Percentiles rank a stretch among this genome's conserved stretches.
Conservation (phyloP, 2,888 invertebrate species). For the Caenorhabditis panamensis region DNA sequence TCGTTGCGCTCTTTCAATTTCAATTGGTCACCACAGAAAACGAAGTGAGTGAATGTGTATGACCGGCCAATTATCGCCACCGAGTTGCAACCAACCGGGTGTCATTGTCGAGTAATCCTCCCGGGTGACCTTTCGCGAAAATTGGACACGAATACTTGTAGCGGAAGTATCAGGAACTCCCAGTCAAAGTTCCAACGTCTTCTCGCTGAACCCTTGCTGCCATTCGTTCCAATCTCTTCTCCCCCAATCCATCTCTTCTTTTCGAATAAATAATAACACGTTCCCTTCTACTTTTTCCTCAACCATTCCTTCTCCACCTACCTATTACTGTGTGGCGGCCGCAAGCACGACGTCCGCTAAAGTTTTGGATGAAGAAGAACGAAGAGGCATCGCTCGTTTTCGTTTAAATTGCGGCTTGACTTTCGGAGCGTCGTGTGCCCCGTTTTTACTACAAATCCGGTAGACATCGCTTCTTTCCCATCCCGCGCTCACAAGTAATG, state of each 20-base stretch:
- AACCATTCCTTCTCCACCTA: neutral
- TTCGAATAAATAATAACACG: conserved; percentile 4
- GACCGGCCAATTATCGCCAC: conserved; percentile 49
- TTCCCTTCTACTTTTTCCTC: neutral
- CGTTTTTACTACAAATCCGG: conserved; percentile 38
- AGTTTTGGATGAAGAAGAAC: conserved; percentile 28
- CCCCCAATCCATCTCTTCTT: neutral
- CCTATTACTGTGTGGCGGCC: conserved; percentile 13
- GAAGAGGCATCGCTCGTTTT: conserved; percentile 22
- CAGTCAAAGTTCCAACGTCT: too few species aligned
- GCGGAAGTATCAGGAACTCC: too few species aligned
- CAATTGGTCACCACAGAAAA: conserved; percentile 2
- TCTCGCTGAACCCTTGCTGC: too few species aligned
- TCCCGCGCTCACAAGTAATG: conserved; percentile 33
- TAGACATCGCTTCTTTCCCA: conserved; percentile 17
- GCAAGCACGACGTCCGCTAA: conserved; percentile 38
- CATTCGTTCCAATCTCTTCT: too few species aligned
- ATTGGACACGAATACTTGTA: neutral
- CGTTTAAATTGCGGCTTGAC: conserved; percentile 53
- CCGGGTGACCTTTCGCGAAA: conserved; percentile 4
- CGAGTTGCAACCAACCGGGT: conserved; percentile 55
- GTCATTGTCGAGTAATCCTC: conserved; percentile 53
- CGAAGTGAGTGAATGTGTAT: conserved; percentile 9
- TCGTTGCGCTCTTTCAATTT: conserved; percentile 1
- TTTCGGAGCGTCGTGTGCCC: conserved; percentile 12